A percentile compares a stretch with the other conserved stretches of the same genome.
phyloP scores from a whole-genome alignment of 2,888 invertebrate genomes.

The Drosophila neoperkinsi region DNA sequence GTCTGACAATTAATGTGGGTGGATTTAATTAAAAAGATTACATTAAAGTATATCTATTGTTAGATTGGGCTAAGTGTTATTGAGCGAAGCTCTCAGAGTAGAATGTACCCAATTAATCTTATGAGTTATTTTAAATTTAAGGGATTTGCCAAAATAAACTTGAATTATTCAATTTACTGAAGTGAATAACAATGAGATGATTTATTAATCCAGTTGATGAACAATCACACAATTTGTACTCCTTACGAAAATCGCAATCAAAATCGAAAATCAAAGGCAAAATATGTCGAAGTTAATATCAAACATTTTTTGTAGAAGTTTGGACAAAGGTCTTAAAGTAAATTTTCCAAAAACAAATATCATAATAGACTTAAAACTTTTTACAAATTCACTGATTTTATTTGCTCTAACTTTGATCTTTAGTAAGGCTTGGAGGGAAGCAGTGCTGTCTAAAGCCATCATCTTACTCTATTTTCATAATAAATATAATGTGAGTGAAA shows the following conservation, averaged over 20 bases:
- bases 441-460: not conserved
- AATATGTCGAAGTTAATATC: not conserved
- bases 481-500: not conserved
- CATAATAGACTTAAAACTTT: not conserved
- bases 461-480: not conserved
- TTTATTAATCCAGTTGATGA: not conserved
- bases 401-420: not conserved
- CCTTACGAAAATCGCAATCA: not conserved
- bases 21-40: slow-evolving; percentile 32
- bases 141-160: not conserved
- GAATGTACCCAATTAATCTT: not conserved
- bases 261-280: not conserved
- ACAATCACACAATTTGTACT: not conserved
- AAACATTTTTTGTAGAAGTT: not conserved
- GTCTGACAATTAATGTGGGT: slow-evolving; percentile 18
- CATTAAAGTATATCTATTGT: slow-evolving; percentile 4
- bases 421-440: not conserved
- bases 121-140: not conserved
- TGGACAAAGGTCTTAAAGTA: not conserved
- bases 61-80: not conserved
- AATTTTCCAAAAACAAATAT: not conserved
- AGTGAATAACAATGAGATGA: not conserved
- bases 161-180: not conserved
- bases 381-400: not conserved
- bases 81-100: not conserved